Percentiles rank a stretch among this genome's conserved stretches.
phyloP scores from a whole-genome alignment of 2,797 vertebrate genomes.

The Hippopotamyrus pictus region DNA sequence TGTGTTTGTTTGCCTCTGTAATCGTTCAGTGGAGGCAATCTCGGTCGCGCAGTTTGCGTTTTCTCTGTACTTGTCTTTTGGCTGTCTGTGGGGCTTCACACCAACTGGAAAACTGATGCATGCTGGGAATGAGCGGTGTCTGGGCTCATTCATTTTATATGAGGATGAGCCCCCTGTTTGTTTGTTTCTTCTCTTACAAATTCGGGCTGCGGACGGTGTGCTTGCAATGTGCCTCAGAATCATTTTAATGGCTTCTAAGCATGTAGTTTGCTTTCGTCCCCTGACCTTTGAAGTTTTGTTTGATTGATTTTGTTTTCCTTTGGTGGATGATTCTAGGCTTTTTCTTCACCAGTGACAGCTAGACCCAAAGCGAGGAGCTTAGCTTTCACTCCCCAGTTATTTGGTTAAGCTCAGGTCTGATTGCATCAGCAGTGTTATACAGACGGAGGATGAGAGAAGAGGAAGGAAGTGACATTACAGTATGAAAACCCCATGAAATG shows the following conservation, averaged over 20 bases:
- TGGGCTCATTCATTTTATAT: background rate
- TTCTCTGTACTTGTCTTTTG: background rate
- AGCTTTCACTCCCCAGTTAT: background rate
- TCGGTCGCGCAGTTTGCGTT: background rate
- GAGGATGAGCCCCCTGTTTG: background rate
- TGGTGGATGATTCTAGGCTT: background rate
- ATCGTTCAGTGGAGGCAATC: background rate
- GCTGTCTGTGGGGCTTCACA: background rate
- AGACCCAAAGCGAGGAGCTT: background rate
- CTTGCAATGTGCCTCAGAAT: background rate
- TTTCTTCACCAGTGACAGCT: background rate
- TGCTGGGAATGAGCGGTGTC: background rate
- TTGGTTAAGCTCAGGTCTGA: background rate
- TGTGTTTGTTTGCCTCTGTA: background rate
- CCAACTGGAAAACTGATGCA: background rate
- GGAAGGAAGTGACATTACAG: background rate
- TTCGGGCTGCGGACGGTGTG: background rate
- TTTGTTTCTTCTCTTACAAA: background rate
- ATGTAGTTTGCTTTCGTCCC: background rate
- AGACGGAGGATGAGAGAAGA: background rate
- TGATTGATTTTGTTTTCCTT: background rate
- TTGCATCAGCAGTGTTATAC: background rate
- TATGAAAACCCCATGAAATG: background rate
- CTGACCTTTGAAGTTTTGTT: background rate
- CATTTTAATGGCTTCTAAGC: background rate